Base-by-base conservation (phyloP, 1,140 invertebrate species). In the Sitobion miscanthi region DNA sequence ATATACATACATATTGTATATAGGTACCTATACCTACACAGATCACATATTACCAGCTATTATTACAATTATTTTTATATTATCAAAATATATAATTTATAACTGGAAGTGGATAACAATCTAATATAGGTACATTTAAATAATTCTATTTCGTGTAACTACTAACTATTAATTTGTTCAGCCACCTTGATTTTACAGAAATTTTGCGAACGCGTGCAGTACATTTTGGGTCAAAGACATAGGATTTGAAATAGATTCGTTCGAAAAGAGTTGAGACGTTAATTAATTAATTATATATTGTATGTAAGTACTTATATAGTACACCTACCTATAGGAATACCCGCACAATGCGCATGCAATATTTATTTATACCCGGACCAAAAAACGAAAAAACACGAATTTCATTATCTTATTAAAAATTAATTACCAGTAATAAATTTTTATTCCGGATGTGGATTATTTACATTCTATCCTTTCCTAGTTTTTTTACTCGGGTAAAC, bases 371-470 rank as follows among this genome's bases (percentile, higher is more conserved):
- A 54, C 17, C 30, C 2, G 9, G 9, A n/a, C 23, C 25, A 47
- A 23, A 45, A n/a, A 35, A 52, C 14, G 0, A 47, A 88, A 38
- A 52, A 54, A 57, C 49, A 57, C 88, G 88, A 25, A 90, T 90
- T 62, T 90, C 21, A 90, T 57, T 38, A 57, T 57, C 88, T 90
- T 90, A 90, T 90, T 57, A 57, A 57, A 54, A 90, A 90, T 38
- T 90, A 90, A 90, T 90, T 90, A 42, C 88, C 52, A 21, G 49
- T 47, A 90, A 90, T 30, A 47, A 42, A 83, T 83, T 23, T 86
- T 47, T n/a, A 57, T 90, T 42, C 88, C 88, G 88, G 88, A 90
- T 57, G 52, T 52, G 17, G 1, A 21, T 87, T 87, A 42, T 69
- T 69, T 69, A 85, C 82, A 85, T 85, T 85, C 8, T 87, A n/a